A percentile compares a stretch with the other conserved stretches of the same genome.
These are phyloP conservation scores for Actenoides hombroni DNA, from an alignment of 2,113 vertebrate species.

Conservation along the genomic window DNA sequence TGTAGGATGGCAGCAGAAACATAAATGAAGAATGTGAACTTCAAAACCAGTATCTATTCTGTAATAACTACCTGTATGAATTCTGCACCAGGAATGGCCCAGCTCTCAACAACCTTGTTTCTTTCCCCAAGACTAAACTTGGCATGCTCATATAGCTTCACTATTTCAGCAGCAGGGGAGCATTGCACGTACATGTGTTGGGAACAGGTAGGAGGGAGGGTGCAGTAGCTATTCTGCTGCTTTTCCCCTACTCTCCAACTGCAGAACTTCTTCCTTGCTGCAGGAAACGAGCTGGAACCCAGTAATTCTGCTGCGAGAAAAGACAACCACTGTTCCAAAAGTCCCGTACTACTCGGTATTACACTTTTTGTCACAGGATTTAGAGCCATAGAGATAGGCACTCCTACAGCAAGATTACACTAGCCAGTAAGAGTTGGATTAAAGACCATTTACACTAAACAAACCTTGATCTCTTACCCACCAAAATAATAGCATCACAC, in stretches of 20 bases:
- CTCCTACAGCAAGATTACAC: neutral
- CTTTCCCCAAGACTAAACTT: neutral
- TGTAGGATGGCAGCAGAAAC: neutral
- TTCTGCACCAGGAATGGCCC: neutral
- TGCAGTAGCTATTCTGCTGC: neutral
- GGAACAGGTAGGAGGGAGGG: neutral
- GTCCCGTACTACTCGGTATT: neutral
- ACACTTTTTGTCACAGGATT: neutral
- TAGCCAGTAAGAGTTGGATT: neutral
- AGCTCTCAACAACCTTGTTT: neutral
- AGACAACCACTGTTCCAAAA: neutral
- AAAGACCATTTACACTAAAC: neutral
- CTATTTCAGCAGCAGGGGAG: neutral
- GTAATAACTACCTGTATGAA: neutral
- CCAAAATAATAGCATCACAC: neutral
- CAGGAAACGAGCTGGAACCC: neutral
- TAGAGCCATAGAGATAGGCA: neutral
- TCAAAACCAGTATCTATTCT: neutral
- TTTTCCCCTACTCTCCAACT: neutral
- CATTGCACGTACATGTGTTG: rapidly evolving
- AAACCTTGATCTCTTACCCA: neutral
- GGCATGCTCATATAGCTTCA: neutral
- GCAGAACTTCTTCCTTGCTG: neutral
- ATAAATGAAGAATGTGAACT: neutral
- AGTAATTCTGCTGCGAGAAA: neutral